phyloP scores from a whole-genome alignment of 2,888 invertebrate genomes.

The Ormyrus labotus region DNA sequence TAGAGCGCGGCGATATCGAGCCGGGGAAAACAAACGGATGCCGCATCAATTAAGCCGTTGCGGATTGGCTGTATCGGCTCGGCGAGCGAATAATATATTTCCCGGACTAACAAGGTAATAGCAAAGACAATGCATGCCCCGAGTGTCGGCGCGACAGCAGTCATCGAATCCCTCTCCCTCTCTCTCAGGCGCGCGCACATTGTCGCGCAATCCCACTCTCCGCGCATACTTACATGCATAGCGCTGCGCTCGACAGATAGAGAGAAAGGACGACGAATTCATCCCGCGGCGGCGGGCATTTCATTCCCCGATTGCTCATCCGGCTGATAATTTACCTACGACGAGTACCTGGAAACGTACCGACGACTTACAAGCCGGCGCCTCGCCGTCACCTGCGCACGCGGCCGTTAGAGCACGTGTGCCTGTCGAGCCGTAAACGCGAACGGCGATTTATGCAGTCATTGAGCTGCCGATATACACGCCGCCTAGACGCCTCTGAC shows the following conservation, averaged over 20 bases:
- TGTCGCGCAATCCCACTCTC: background rate
- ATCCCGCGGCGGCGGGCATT: background rate
- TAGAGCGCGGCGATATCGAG: background rate
- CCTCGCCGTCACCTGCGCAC: too few relatives aligned
- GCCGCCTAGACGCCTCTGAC: background rate
- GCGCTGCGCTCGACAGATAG: background rate
- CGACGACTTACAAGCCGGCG: background rate
- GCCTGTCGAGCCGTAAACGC: background rate
- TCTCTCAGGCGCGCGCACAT: too few relatives aligned
- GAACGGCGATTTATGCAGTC: conserved; percentile 39
- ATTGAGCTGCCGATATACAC: conserved; percentile 3
- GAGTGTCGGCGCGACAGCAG: conserved; percentile 26
- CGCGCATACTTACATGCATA: too few relatives aligned
- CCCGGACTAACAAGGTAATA: conserved; percentile 49
- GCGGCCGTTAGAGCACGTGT: too few relatives aligned
- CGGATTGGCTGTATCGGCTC: conserved; percentile 3
- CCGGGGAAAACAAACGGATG: conserved; percentile 21
- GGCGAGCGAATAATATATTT: conserved; percentile 31
- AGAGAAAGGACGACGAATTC: background rate
- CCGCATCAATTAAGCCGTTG: conserved; percentile 45
- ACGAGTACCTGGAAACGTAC: conserved; percentile 23
- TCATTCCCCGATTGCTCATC: conserved; percentile 36
- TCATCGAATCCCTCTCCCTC: background rate
- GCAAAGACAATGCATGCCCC: conserved; percentile 42
- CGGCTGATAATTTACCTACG: conserved; percentile 1